Evolutionary conservation across 2,888 invertebrate species (phyloP).

Genomic region (Rotaria macrura): DNA sequence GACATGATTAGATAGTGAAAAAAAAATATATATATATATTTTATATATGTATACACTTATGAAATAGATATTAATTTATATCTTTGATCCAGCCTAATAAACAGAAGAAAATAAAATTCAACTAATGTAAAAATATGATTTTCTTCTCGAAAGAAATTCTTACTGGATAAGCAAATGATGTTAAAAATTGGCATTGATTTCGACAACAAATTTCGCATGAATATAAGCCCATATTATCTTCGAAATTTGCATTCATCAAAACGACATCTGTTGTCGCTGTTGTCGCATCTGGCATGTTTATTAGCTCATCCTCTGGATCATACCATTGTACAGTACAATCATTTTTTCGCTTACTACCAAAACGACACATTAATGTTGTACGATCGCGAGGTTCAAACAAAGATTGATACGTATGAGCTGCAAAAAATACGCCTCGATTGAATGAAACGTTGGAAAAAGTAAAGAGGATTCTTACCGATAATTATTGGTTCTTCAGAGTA

Average conservation of each 20-base stretch:
- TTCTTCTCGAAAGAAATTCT: background rate
- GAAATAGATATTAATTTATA: background rate
- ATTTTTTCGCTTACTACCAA: background rate
- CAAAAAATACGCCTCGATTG: background rate
- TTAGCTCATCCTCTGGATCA: background rate
- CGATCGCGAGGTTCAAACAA: background rate
- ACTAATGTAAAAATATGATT: too few species aligned
- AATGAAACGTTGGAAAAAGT: background rate
- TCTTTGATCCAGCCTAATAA: background rate
- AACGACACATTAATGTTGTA: background rate
- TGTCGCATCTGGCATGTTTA: background rate
- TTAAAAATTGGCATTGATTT: background rate
- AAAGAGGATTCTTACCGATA: background rate
- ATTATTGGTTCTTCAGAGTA: background rate
- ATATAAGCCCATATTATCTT: background rate
- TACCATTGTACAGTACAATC: background rate
- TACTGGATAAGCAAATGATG: background rate
- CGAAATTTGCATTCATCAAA: background rate
- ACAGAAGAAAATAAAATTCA: too few species aligned
- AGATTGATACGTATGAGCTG: background rate
- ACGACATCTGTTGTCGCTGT: too few species aligned
- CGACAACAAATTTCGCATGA: background rate
- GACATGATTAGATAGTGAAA: too few species aligned
- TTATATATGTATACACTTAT: too few species aligned
- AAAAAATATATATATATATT: too few species aligned